phyloP scores from a whole-genome alignment of 1,140 invertebrate genomes.

The Zophobas atratus region DNA sequence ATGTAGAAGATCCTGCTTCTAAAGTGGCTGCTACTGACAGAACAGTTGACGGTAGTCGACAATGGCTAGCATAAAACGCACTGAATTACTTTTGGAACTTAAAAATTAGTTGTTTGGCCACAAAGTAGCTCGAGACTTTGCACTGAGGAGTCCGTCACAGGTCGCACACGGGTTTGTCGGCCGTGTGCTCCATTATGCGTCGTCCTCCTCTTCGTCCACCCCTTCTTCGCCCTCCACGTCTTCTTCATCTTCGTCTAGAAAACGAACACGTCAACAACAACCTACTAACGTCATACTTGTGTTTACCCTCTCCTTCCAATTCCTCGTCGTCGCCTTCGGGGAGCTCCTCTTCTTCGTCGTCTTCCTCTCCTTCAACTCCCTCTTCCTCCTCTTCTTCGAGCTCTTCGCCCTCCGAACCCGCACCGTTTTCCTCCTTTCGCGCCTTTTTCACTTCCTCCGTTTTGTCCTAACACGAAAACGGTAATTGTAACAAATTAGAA shows the following conservation, averaged over 20 bases:
- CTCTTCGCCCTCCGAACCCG: slow-evolving; percentile 69
- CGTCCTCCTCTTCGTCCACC: slow-evolving; percentile 65
- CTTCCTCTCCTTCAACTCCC: slow-evolving; percentile 74
- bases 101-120: slow-evolving; percentile 53
- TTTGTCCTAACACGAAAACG: slow-evolving; percentile 74
- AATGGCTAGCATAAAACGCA: slow-evolving; percentile 46
- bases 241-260: slow-evolving; percentile 66
- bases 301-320: slow-evolving; percentile 75
- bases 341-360: slow-evolving; percentile 78
- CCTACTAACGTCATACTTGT: not conserved
- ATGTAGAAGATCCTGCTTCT: slow-evolving; percentile 45
- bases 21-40: slow-evolving; percentile 26
- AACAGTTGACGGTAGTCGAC: slow-evolving; percentile 6
- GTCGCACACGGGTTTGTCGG: slow-evolving; percentile 58
- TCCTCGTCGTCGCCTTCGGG: slow-evolving; percentile 80
- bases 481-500: too few species aligned
- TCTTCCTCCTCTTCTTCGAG: slow-evolving; percentile 74
- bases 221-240: slow-evolving; percentile 65
- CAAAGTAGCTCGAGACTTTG: slow-evolving; percentile 65
- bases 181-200: slow-evolving; percentile 65
- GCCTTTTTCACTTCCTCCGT: slow-evolving; percentile 82
- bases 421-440: slow-evolving; percentile 83
- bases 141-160: slow-evolving; percentile 64
- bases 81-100: slow-evolving; percentile 35
- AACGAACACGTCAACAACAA: slow-evolving; percentile 35